Conservation (phyloP, 2,113 vertebrate genomes). For the Rostratula benghalensis region DNA sequence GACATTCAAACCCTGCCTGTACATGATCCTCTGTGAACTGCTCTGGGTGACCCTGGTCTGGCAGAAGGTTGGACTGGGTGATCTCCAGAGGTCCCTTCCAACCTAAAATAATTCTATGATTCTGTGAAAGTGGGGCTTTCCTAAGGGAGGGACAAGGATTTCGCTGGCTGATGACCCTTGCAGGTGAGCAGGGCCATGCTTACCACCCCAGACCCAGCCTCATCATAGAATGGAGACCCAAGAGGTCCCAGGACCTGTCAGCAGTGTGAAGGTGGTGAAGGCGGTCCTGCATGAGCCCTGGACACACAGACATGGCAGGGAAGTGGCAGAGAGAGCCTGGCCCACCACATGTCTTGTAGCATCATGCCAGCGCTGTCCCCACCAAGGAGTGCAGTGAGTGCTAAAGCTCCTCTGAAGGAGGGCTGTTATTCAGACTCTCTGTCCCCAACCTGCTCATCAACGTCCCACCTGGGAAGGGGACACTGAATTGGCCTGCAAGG, state of each 20-base stretch:
- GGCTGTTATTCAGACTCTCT: too few species aligned
- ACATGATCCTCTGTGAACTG: too few species aligned
- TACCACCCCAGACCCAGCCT: neutral
- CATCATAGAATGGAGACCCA: neutral
- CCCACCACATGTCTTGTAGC: neutral
- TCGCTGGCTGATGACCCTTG: neutral
- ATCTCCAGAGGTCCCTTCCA: too few species aligned
- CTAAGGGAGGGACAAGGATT: neutral
- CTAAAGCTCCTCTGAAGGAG: neutral
- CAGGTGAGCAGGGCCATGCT: neutral
- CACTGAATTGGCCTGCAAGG: neutral
- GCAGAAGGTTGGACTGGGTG: too few species aligned
- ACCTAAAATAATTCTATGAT: too few species aligned
- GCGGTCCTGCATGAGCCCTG: neutral
- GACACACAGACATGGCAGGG: neutral
- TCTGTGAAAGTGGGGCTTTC: neutral
- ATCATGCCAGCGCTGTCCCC: neutral
- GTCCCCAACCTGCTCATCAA: neutral
- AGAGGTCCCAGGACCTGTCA: neutral
- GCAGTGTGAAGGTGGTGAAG: rapidly evolving
- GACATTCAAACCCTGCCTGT: too few species aligned
- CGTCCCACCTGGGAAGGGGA: neutral
- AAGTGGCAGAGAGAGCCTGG: neutral
- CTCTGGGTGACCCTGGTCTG: too few species aligned
- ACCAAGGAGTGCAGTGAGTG: rapidly evolving